Evolutionary conservation across 37 sponge, comb jelly and placozoan species (phyloP).

Genomic region (Tethya wilhelma): DNA sequence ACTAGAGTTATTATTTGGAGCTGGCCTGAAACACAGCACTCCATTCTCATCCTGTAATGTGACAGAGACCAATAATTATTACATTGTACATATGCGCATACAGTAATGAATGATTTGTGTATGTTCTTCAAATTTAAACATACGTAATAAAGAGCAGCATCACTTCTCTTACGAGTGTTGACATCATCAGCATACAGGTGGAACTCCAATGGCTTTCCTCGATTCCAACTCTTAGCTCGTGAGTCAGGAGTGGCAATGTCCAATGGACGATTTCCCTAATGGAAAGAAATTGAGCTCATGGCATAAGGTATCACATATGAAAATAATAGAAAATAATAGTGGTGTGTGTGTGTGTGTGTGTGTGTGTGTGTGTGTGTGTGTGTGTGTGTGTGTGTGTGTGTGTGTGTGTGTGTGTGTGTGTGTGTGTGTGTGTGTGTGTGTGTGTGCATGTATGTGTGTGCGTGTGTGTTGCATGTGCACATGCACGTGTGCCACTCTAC

Average conservation of each 20-base stretch:
- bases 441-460: no score
- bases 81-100: background rate
- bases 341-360: background rate
- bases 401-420: no score
- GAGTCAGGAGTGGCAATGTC: slow-evolving; percentile 23
- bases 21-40: slow-evolving; percentile 40
- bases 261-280: slow-evolving; percentile 21
- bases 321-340: background rate
- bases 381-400: no score
- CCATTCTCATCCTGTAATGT: slow-evolving; percentile 46
- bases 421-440: no score
- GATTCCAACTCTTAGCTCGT: slow-evolving; percentile 16
- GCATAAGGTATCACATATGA: no score
- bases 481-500: no score
- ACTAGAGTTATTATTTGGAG: slow-evolving; percentile 22
- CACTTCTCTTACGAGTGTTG: slow-evolving; percentile 25
- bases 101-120: background rate
- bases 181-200: slow-evolving; percentile 44
- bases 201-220: slow-evolving; percentile 12
- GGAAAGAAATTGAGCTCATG: no score
- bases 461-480: no score
- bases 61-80: background rate
- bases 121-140: background rate
- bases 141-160: slow-evolving; percentile 44
- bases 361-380: no score